A percentile compares a stretch with the other conserved stretches of the same genome.
These are phyloP conservation scores for Dryobotodes eremita DNA, from an alignment of 2,888 invertebrate species.

Conservation along the genomic window DNA sequence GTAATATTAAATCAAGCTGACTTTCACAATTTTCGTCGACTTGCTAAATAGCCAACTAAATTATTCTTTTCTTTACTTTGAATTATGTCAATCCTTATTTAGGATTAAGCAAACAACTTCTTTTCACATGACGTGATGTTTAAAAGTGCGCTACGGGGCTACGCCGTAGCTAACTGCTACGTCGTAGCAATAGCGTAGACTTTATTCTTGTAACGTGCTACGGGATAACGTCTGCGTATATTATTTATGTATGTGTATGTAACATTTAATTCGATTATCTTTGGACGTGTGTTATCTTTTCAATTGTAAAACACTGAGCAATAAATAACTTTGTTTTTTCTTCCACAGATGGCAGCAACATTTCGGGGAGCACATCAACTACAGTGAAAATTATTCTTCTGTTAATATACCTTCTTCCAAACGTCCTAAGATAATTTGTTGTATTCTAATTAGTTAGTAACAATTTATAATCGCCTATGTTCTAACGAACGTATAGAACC, in stretches of 20 bases:
- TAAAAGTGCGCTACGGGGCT: conserved; percentile 1
- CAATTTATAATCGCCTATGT: conserved; percentile 68
- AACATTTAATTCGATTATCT: not conserved
- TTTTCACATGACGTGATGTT: not conserved
- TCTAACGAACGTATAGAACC: conserved; percentile 67
- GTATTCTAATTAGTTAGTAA: conserved; percentile 65
- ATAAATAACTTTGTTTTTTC: conserved; percentile 46
- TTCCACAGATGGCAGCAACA: conserved; percentile 68
- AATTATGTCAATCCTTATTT: not conserved
- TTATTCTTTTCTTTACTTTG: conserved; percentile 4
- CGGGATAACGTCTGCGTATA: not conserved
- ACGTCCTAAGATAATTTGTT: conserved; percentile 73
- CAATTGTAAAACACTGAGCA: not conserved
- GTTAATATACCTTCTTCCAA: conserved; percentile 68
- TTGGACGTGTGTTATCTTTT: not conserved
- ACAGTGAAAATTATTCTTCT: conserved; percentile 63
- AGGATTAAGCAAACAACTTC: not conserved
- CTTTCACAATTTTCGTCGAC: conserved; percentile 35
- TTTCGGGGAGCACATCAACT: conserved; percentile 50
- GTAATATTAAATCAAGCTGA: conserved; percentile 51
- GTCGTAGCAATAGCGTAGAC: conserved; percentile 29
- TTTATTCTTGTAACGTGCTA: not conserved
- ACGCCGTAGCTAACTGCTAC: conserved; percentile 25
- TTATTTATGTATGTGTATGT: not conserved
- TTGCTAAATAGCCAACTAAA: conserved; percentile 22